Evolutionary conservation across 2,113 vertebrate genomes (phyloP), one percentile per base, ranked within the genome.

Genomic region (Pardalotus punctatus): DNA sequence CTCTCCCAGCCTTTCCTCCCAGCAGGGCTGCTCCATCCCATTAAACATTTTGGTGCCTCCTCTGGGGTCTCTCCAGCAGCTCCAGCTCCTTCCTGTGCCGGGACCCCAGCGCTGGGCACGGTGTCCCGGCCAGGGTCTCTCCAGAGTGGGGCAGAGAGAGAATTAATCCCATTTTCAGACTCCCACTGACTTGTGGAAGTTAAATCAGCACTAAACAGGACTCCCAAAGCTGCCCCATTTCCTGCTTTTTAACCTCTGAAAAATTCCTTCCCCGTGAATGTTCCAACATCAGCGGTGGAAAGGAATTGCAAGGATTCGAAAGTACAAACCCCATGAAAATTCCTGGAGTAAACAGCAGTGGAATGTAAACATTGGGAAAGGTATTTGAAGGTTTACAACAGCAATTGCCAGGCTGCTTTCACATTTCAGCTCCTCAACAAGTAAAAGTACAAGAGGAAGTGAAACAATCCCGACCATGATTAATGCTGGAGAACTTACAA

Each of bases 281-380:
- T 18, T 42, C 45, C 56, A 9, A 10, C 9, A 4, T 1, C 2
- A 0, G 31, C 0, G 20, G 11, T 4, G 28, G 38, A 16, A 64
- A 43, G 61, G 71, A 74, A 38, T 7, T 3, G 9, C 1, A 12
- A 66, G 64, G 61, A 50, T 4, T 4, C 22, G 14, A 36, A 58
- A 57, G 53, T 76, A 60, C 5, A 29, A 78, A 81, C 53, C 8
- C 76, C 67, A 31, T 1, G 42, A 81, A 53, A 15, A 45, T 48
- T 62, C 42, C 9, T 6, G 5, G 27, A 40, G 40, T 5, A 74
- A 92, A 81, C 1, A 13, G 3, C 64, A 17, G 40, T 8, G 50
- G 15, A 48, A 60, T 43, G 35, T 5, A 35, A 92, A 79, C 36
- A 42, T 35, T 86, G 69, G 76, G 74, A 60, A 64, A 85, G 61